A percentile compares a stretch with the other conserved stretches of the same genome.
Conservation (phyloP, 1,140 invertebrate species). For the Cherax quadricarinatus region DNA sequence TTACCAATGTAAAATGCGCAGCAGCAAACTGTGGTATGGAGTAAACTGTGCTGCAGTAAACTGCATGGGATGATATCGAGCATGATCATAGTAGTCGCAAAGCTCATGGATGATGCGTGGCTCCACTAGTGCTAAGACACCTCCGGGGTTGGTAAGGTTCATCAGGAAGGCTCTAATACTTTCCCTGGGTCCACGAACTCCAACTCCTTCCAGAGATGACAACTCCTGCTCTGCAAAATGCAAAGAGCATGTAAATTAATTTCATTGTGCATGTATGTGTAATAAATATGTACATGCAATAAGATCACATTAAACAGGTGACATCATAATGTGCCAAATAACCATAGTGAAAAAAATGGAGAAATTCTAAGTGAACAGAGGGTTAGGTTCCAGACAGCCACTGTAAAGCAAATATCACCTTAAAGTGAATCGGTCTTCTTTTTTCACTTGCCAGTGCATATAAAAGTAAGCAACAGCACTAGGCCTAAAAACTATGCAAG, state of each 20-base stretch:
- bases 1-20: constrained; percentile 56
- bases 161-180: constrained; percentile 55
- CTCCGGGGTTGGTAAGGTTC: constrained; percentile 43
- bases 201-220: constrained; percentile 48
- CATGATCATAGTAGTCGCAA: constrained; percentile 60
- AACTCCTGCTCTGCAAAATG: constrained; percentile 43
- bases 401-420: too few species aligned
- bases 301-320: too few species aligned
- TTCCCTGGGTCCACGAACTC: constrained; percentile 27
- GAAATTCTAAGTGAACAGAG: too few species aligned
- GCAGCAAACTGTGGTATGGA: constrained; percentile 52
- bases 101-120: constrained; percentile 54
- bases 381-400: too few species aligned
- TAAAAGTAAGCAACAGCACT: too few species aligned
- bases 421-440: too few species aligned
- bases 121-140: constrained; percentile 45
- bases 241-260: too few species aligned
- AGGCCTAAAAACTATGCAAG: too few species aligned
- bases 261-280: neutral
- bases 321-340: too few species aligned
- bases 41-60: constrained; percentile 52
- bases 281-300: neutral
- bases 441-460: too few species aligned
- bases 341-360: too few species aligned
- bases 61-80: constrained; percentile 46